phyloP scores from a whole-genome alignment of 1,140 invertebrate genomes.

The Physella acuta region DNA sequence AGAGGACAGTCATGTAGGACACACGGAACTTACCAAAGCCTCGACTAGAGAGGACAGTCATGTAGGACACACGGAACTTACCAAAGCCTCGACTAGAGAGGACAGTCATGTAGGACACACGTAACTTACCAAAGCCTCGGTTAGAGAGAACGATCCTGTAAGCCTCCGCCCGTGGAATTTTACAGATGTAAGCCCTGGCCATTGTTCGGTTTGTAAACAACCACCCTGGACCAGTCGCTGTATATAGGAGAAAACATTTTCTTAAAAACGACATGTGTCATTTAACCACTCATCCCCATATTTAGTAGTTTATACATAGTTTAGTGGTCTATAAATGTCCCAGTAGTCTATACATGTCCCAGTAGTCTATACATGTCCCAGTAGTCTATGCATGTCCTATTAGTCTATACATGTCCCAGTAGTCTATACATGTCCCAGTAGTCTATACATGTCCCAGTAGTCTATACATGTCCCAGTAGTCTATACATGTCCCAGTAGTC shows the following conservation, averaged over 20 bases:
- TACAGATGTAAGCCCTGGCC: slow-evolving; percentile 33
- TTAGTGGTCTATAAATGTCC: background rate
- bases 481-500: too few relatives aligned
- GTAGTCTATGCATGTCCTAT: background rate
- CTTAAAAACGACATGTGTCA: background rate
- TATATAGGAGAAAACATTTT: background rate
- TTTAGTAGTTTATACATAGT: background rate
- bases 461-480: too few relatives aligned
- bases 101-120: background rate
- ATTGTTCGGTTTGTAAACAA: background rate
- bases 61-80: background rate
- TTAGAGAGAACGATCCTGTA: slow-evolving; percentile 30
- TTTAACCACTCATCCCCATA: too few relatives aligned
- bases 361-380: background rate
- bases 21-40: background rate
- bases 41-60: background rate
- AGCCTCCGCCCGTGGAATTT: slow-evolving; percentile 34
- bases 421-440: background rate
- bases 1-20: background rate
- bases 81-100: background rate
- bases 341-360: background rate
- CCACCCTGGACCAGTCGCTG: slow-evolving; percentile 6
- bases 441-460: too few relatives aligned
- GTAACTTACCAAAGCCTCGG: slow-evolving; percentile 36
- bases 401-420: background rate